Evolutionary conservation across 2,113 vertebrate genomes (phyloP).

Genomic region (Theristicus caerulescens): DNA sequence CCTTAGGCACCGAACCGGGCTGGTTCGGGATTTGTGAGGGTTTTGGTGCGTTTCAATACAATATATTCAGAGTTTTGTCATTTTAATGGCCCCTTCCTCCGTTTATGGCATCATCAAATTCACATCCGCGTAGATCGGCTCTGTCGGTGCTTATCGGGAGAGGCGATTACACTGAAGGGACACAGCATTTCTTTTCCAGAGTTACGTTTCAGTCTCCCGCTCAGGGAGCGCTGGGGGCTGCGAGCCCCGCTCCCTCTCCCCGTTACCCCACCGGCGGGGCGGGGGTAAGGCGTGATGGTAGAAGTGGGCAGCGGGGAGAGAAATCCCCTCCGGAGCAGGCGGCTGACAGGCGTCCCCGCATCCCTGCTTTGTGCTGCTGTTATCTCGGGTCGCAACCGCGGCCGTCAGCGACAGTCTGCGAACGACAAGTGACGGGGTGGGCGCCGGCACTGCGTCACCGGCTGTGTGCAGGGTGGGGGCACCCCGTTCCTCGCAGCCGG

Average conservation of each 20-base stretch:
- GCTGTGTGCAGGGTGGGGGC: not conserved
- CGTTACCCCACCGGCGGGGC: not conserved
- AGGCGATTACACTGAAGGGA: not conserved
- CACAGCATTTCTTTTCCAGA: not conserved
- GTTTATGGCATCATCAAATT: constrained; percentile 57
- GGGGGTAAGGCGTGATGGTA: no score
- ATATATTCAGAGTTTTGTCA: not conserved
- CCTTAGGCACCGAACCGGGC: no score
- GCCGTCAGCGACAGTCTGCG: not conserved
- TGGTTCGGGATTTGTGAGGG: not conserved
- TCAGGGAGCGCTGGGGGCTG: not conserved
- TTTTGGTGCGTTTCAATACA: not conserved
- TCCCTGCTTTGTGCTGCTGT: not conserved
- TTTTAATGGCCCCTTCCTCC: constrained; percentile 20
- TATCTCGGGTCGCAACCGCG: not conserved
- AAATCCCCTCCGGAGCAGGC: not conserved
- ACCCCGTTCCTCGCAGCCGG: not conserved
- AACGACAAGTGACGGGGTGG: not conserved
- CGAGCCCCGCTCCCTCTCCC: not conserved
- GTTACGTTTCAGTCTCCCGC: not conserved
- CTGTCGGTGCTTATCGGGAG: constrained; percentile 29
- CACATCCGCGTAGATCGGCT: constrained; percentile 1
- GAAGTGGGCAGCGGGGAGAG: not conserved
- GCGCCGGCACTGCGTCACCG: not conserved
- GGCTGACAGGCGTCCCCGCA: not conserved